Conservation (phyloP, 2,888 invertebrate species). For the Pteria penguin region DNA sequence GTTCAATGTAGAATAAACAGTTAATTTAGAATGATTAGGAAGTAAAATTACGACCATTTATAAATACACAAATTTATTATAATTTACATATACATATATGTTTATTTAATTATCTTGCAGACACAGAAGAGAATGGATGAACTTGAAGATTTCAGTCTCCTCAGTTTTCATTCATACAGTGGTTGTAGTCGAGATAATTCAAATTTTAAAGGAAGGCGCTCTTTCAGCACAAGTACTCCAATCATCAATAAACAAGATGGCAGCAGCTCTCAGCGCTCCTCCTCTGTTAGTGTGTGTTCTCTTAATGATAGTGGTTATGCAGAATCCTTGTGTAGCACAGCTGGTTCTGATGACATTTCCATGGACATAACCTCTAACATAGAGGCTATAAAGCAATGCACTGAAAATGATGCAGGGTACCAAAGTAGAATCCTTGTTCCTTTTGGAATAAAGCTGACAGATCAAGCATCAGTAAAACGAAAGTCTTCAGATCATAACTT, state of each 20-base stretch:
- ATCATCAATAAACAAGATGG: background rate
- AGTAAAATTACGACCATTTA: no score
- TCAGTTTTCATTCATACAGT: no score
- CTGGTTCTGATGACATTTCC: background rate
- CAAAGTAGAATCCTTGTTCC: background rate
- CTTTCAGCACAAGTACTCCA: conserved; percentile 48
- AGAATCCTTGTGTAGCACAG: conserved; percentile 11
- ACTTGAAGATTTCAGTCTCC: no score
- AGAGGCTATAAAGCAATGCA: background rate
- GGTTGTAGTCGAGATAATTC: no score
- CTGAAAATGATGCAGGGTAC: background rate
- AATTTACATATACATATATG: no score
- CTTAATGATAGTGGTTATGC: conserved; percentile 38
- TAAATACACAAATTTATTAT: no score
- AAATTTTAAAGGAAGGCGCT: conserved; percentile 12
- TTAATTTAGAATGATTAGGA: no score
- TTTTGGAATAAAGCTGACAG: background rate
- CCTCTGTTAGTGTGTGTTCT: conserved; percentile 20
- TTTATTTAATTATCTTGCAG: no score
- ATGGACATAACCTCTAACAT: conserved; percentile 7
- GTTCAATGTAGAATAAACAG: no score
- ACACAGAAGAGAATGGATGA: no score
- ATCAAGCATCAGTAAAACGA: background rate
- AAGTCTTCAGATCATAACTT: background rate
- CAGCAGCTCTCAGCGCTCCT: background rate